Evolutionary conservation across 2,888 invertebrate species (phyloP), one percentile per base, ranked within the genome.

Genomic region (Metellina segmentata): DNA sequence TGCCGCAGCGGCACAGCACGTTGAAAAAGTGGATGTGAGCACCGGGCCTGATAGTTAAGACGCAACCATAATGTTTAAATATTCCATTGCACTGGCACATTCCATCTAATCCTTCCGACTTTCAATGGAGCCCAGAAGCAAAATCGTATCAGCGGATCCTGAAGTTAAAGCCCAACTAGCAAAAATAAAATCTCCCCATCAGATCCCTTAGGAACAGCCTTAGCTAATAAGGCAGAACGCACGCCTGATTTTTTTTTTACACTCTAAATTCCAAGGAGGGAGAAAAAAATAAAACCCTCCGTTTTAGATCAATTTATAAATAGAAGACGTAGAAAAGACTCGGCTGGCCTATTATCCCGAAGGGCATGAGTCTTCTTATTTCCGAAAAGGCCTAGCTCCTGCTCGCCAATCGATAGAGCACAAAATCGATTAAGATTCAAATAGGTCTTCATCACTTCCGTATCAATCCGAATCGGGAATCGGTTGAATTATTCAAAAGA

Each of bases 381-480:
- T 11, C 7, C 1, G 4, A 61, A 11, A 49, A 48, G 48, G 48
- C 9, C 49, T 49, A 77, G 20, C 77, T n/a, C 77, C 49, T 16
- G 19, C 34, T 49, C 48, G n/a, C 48, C 51, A 77, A 77, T 77
- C 77, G 77, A 77, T 49, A 77, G 49, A 77, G 48, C 77, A 16
- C 48, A 48, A 77, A 77, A 77, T 77, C 49, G 77, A 49, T 77
- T 77, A 77, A 77, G 77, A 49, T 77, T 77, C 49, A 77, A 77
- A 77, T 77, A 34, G 16, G 77, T 49, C 77, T 77, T 34, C 75
- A 75, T 34, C 49, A 16, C 48, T 16, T 13, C 77, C 16, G 77
- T 77, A 77, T 77, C 72, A 72, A 72, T 72, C 19, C 19, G 72
- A 72, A 77, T 77, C 49, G 51, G 48, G 77, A 77, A 77, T 77